Evolutionary conservation across 1,140 invertebrate species (phyloP).

Genomic region (Drosophila fuyamai): DNA sequence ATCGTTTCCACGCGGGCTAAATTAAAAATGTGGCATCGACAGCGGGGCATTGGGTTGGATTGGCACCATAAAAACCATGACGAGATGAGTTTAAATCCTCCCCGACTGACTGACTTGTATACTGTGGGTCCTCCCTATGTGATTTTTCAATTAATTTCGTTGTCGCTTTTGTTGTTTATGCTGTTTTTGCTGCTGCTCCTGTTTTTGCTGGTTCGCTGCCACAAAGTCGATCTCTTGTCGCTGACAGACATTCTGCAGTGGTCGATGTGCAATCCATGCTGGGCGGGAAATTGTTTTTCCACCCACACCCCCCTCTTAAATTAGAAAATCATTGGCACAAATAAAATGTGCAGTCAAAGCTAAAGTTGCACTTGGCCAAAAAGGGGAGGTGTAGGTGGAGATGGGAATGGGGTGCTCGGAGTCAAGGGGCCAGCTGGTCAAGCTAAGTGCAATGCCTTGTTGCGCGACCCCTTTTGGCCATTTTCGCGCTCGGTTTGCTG

Average conservation of each 20-base stretch:
- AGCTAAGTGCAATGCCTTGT: conserved; percentile 79
- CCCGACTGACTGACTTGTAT: conserved; percentile 17
- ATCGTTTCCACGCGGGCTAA: conserved; percentile 55
- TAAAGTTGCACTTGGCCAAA: conserved; percentile 56
- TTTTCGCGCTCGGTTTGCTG: conserved; percentile 29
- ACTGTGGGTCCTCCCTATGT: conserved; percentile 38
- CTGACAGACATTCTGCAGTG: conserved; percentile 46
- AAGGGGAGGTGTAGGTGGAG: background rate
- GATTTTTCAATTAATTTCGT: conserved; percentile 80
- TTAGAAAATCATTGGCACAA: conserved; percentile 82
- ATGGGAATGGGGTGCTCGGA: background rate
- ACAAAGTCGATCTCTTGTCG: conserved; percentile 57
- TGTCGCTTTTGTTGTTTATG: conserved; percentile 49
- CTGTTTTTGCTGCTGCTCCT: background rate
- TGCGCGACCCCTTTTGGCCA: conserved; percentile 53
- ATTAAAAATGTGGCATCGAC: conserved; percentile 75
- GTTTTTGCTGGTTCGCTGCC: conserved; percentile 27
- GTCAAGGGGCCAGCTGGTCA: conserved; percentile 47
- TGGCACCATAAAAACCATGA: conserved; percentile 69
- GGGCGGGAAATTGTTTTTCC: conserved; percentile 63
- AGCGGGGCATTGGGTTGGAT: conserved; percentile 30
- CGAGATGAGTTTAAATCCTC: conserved; percentile 42
- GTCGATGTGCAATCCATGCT: conserved; percentile 36
- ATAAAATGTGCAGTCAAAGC: conserved; percentile 67
- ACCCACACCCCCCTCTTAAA: conserved; percentile 41